These are phyloP conservation scores for Ditylenchus dipsaci DNA, from an alignment of 1,140 invertebrate species.

Conservation along the genomic window DNA sequence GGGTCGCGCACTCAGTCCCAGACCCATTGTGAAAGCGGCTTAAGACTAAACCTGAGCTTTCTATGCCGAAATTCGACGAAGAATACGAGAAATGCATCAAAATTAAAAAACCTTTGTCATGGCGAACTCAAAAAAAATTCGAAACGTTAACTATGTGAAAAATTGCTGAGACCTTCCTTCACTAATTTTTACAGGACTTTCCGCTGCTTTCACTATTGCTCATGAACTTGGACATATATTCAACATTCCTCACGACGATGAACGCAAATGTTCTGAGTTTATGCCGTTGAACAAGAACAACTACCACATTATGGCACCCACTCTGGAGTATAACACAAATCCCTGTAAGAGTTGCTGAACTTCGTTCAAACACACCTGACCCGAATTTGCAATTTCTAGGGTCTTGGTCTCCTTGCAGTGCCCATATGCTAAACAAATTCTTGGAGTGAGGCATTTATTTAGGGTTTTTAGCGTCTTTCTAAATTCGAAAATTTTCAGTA, in stretches of 20 bases:
- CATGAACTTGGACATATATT: slow-evolving; percentile 86
- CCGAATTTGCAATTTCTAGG: background rate
- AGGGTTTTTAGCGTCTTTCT: slow-evolving; percentile 5
- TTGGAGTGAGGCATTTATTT: slow-evolving; percentile 71
- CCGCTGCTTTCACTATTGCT: slow-evolving; percentile 83
- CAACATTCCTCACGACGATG: slow-evolving; percentile 82
- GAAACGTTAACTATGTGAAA: too few relatives aligned
- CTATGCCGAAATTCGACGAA: too few relatives aligned
- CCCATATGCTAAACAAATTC: slow-evolving; percentile 77
- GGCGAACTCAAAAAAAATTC: too few relatives aligned
- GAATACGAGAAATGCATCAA: too few relatives aligned
- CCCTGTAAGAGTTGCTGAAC: too few relatives aligned
- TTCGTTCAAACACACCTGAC: too few relatives aligned
- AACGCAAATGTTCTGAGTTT: slow-evolving; percentile 64
- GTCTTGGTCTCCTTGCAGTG: slow-evolving; percentile 79
- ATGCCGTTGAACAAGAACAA: slow-evolving; percentile 59
- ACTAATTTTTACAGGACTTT: too few relatives aligned
- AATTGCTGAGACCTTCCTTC: too few relatives aligned
- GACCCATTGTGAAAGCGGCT: too few relatives aligned
- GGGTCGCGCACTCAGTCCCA: too few relatives aligned
- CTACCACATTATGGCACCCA: slow-evolving; percentile 74
- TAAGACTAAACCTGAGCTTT: too few relatives aligned
- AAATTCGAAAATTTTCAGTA: slow-evolving; percentile 26
- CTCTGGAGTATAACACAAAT: slow-evolving; percentile 74
- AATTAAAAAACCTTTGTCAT: too few relatives aligned